Percentiles rank a stretch among this genome's conserved stretches.
phyloP scores from a whole-genome alignment of 2,797 vertebrate genomes.

The Eulemur albifrons region DNA sequence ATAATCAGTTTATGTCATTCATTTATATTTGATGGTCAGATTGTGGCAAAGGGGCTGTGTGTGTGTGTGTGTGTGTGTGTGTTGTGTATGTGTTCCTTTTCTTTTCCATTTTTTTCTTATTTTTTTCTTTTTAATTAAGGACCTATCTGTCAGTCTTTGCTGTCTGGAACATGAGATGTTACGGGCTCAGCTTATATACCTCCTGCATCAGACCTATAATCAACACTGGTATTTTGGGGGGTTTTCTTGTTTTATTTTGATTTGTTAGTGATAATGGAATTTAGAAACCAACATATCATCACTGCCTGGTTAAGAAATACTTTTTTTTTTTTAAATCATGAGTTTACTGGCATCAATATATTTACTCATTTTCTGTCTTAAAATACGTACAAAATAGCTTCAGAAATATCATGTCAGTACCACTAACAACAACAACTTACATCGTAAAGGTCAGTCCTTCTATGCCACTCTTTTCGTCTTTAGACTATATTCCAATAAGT shows the following conservation, averaged over 20 bases:
- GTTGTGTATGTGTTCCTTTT: background rate
- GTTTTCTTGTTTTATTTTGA: background rate
- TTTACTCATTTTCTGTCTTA: background rate
- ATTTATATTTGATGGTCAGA: background rate
- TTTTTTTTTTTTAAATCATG: background rate
- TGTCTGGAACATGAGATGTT: background rate
- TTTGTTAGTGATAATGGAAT: background rate
- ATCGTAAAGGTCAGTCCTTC: background rate
- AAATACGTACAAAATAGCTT: background rate
- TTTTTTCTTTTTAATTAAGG: background rate
- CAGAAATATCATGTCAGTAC: background rate
- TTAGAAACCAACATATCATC: background rate
- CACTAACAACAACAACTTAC: background rate
- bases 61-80: background rate
- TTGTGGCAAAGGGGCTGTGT: background rate
- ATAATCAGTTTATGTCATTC: background rate
- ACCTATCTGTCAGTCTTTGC: background rate
- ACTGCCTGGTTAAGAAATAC: background rate
- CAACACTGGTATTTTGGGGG: background rate
- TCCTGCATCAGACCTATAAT: background rate
- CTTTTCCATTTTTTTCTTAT: background rate
- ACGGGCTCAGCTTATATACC: background rate
- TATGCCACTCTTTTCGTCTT: background rate
- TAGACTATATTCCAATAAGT: background rate
- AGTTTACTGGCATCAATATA: background rate